These are phyloP conservation scores for Berghia stephanieae DNA, from an alignment of 1,140 invertebrate genomes.

Conservation along the genomic window DNA sequence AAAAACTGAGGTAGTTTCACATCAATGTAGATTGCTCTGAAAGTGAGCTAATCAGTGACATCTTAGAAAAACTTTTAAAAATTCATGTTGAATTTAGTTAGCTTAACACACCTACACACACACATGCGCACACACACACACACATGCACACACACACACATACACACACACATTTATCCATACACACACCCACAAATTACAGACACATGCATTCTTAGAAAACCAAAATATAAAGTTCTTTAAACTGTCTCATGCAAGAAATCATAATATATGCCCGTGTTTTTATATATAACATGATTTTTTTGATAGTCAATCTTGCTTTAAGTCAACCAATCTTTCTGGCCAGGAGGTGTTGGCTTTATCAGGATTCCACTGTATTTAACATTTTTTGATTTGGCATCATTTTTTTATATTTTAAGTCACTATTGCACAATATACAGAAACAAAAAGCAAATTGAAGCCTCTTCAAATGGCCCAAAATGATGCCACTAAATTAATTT, in stretches of 20 bases:
- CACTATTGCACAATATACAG: too few species aligned
- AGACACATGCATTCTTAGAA: neutral
- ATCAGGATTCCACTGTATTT: too few species aligned
- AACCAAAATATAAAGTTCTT: too few species aligned
- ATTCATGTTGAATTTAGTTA: conserved; percentile 13
- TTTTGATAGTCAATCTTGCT: neutral
- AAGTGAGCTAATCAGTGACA: neutral
- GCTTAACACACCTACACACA: conserved; percentile 26
- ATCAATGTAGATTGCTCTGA: neutral
- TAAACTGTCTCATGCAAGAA: neutral
- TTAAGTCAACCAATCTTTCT: too few species aligned
- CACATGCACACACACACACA: conserved; percentile 34
- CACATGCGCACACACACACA: conserved; percentile 33
- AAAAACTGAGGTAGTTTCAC: neutral
- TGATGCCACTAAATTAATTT: too few species aligned
- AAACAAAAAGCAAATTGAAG: too few species aligned
- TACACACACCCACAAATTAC: neutral
- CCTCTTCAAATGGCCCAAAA: too few species aligned
- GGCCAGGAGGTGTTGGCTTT: too few species aligned
- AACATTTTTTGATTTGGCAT: too few species aligned
- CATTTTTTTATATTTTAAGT: too few species aligned
- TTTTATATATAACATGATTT: neutral
- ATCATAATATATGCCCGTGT: neutral
- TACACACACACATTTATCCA: conserved; percentile 22
- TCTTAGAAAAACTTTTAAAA: neutral